A percentile compares a stretch with the other conserved stretches of the same genome.
phyloP scores from a whole-genome alignment of 2,888 invertebrate genomes.

The Ellobium chinense region DNA sequence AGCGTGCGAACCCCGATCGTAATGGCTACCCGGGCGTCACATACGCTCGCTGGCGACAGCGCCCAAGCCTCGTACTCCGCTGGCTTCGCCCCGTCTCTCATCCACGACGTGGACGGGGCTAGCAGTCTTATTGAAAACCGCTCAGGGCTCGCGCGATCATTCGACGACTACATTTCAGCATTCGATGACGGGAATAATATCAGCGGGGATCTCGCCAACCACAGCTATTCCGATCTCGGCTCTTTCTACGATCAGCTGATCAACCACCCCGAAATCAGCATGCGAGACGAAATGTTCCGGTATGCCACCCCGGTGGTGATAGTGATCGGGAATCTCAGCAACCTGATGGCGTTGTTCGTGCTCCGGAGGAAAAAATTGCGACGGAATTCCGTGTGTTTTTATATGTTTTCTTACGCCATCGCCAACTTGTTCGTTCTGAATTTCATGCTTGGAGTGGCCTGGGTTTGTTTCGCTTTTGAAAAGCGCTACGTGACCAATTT shows the following conservation, averaged over 20 bases:
- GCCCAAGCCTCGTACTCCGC: not conserved
- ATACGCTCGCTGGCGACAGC: not conserved
- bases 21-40: too few species aligned
- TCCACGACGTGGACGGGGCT: not conserved
- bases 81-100: not conserved
- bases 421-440: constrained; percentile 67
- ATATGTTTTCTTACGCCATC: constrained; percentile 67
- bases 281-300: constrained; percentile 55
- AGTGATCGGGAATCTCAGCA: constrained; percentile 69
- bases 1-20: too few species aligned
- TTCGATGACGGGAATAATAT: not conserved
- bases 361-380: constrained; percentile 62
- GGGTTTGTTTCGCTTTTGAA: constrained; percentile 66
- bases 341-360: constrained; percentile 63
- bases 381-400: constrained; percentile 69
- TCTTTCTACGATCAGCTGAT: constrained; percentile 47
- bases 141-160: not conserved
- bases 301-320: constrained; percentile 69
- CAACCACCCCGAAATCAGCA: constrained; percentile 50
- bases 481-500: constrained; percentile 61
- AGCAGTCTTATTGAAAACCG: not conserved
- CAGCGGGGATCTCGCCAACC: not conserved
- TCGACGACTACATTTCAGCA: not conserved
- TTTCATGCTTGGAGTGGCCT: constrained; percentile 66
- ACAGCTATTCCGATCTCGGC: not conserved